A percentile compares a stretch with the other conserved stretches of the same genome.
phyloP scores from a whole-genome alignment of 1,140 invertebrate species.

The Brachionus manjavacas region DNA sequence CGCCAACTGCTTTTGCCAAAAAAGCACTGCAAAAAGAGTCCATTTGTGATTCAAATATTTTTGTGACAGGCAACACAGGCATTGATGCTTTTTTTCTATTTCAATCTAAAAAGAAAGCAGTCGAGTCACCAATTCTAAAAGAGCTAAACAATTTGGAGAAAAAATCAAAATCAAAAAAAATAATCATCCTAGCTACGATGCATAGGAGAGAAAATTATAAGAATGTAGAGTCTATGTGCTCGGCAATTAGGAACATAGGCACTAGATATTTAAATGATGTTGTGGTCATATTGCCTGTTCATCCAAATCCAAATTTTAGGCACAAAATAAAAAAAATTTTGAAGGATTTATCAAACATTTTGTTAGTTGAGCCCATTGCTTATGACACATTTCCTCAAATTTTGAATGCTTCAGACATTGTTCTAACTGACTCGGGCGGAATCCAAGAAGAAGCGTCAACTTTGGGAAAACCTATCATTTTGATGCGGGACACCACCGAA shows the following conservation, averaged over 20 bases:
- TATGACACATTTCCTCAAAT: background rate
- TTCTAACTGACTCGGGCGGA: background rate
- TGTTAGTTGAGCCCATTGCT: background rate
- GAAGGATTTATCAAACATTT: background rate
- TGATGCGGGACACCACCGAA: background rate
- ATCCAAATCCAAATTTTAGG: background rate
- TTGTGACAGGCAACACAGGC: background rate
- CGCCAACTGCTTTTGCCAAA: background rate
- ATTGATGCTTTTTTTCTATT: background rate
- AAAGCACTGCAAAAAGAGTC: background rate
- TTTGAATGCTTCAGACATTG: background rate
- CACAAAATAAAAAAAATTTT: background rate
- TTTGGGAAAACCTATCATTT: background rate
- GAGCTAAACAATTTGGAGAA: background rate
- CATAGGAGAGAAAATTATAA: constrained; percentile 9
- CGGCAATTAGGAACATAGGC: background rate
- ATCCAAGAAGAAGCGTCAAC: background rate
- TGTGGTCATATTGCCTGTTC: background rate
- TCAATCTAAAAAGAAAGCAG: background rate
- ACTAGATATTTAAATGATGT: background rate
- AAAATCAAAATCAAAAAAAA: background rate
- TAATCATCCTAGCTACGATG: background rate
- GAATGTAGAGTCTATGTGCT: background rate
- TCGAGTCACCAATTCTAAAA: background rate
- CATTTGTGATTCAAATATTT: background rate